Base-by-base conservation (phyloP, 2,113 vertebrate genomes). In the Carassius gibelio region DNA sequence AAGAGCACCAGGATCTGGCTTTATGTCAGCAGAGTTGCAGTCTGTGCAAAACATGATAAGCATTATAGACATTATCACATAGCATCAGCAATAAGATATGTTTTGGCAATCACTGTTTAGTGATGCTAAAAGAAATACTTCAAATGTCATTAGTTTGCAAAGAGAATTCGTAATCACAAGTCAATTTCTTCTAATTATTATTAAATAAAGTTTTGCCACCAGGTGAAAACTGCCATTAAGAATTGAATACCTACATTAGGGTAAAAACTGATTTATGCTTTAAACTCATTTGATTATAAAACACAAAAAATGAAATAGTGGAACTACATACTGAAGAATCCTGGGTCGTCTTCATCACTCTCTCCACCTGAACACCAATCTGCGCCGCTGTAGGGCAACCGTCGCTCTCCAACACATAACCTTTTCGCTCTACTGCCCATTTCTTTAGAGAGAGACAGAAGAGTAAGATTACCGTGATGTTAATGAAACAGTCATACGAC, bases 1-100 rank as follows among this genome's bases (percentile, higher is more conserved):
- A 94, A 98, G 96, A 90, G 96, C 95, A 91, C 96, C 95, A 80
- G 97, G 92, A 89, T 99, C 98, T 92, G 97, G 94, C 93, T 98
- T 99, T 88, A 97, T 94, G 71, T 99, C 98, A 80, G 96, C 94
- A 91, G 97, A 97, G 94, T 98, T 99, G 93, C 97, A 97, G 94
- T 99, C 98, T 99, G 78, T 81, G 88, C 78, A 88, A 64, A 81
- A 71, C 50, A n/a, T 89, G 69, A 52, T 0, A 55, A 68, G 48
- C 8, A 8, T 81, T 52, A 68, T 10, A 15, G 26, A 6, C 21
- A 7, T 61, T 19, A 7, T 61, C 5, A 78, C 13, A 61, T 13
- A 30, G 14, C 42, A 68, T 5, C 1, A 19, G 15, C 42, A 68
- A 50, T 45, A 45, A 45, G 8, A 45, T 45, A 9, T 10, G 9